Evolutionary conservation across 2,797 vertebrate species (phyloP).

Genomic region (Chlorospingus semifuscus): DNA sequence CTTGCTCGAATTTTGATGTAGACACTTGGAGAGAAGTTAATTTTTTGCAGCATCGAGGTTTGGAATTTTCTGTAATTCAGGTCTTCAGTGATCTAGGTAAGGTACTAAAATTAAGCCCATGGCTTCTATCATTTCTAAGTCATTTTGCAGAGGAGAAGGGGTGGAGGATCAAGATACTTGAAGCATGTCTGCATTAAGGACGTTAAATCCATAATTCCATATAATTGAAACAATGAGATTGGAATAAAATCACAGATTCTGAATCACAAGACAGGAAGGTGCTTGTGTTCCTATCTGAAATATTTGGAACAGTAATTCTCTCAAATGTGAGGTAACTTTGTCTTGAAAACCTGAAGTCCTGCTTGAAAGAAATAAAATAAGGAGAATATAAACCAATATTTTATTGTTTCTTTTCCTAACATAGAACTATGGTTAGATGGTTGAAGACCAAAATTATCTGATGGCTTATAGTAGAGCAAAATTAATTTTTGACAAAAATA

Average conservation of each 20-base stretch:
- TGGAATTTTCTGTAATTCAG: background rate
- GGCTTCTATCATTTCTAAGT: background rate
- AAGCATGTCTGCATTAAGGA: background rate
- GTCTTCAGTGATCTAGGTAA: background rate
- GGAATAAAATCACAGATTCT: background rate
- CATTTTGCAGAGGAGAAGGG: background rate
- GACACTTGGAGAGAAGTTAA: background rate
- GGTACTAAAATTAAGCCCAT: background rate
- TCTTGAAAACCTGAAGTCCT: background rate
- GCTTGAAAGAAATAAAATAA: background rate
- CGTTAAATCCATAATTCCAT: background rate
- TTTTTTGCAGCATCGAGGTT: background rate
- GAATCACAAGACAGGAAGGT: background rate
- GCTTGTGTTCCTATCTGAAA: rapidly evolving
- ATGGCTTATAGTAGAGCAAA: background rate
- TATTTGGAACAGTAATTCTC: background rate
- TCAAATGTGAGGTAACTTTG: background rate
- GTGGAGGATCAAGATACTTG: background rate
- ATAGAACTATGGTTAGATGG: background rate
- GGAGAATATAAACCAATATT: background rate
- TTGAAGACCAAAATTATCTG: background rate
- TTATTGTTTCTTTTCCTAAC: background rate
- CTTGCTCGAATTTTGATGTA: background rate
- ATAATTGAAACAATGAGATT: background rate
- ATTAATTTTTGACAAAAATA: background rate